phyloP scores from a whole-genome alignment of 2,113 vertebrate genomes.

The Pao palembangensis region DNA sequence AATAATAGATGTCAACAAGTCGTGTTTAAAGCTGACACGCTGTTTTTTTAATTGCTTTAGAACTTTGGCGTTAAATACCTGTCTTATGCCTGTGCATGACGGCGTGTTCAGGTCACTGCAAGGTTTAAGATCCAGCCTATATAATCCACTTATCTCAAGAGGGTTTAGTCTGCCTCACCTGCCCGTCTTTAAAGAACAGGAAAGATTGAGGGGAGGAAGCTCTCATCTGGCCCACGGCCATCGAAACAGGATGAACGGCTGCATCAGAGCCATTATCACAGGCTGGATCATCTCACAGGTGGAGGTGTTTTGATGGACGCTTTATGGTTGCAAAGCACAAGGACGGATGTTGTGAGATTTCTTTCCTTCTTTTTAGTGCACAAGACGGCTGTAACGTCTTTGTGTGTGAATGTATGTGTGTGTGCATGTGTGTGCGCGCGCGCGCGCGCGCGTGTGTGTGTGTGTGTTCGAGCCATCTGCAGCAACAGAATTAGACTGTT shows the following conservation, averaged over 20 bases:
- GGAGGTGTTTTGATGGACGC: slow-evolving; percentile 51
- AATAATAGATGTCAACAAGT: too few species aligned
- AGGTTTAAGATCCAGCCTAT: slow-evolving; percentile 47
- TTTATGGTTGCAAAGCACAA: slow-evolving; percentile 45
- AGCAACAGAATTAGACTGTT: slow-evolving; percentile 36
- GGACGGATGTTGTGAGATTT: slow-evolving; percentile 60
- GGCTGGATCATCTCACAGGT: slow-evolving; percentile 47
- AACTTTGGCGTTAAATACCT: slow-evolving; percentile 16
- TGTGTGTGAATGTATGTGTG: slow-evolving; percentile 12
- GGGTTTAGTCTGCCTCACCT: slow-evolving; percentile 61
- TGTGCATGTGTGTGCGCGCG: slow-evolving; percentile 9
- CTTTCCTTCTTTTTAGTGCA: slow-evolving; percentile 10
- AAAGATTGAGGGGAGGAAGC: slow-evolving; percentile 46
- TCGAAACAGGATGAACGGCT: slow-evolving; percentile 49
- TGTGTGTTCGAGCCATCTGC: slow-evolving; percentile 36
- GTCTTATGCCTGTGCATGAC: slow-evolving; percentile 16
- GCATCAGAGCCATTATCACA: slow-evolving; percentile 49
- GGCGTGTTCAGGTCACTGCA: slow-evolving; percentile 51
- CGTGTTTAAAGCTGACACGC: too few species aligned
- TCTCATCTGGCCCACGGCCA: slow-evolving; percentile 58
- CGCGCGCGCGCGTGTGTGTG: slow-evolving; percentile 12
- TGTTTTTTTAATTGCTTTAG: too few species aligned
- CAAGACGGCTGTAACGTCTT: neutral
- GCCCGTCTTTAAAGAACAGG: slow-evolving; percentile 54
- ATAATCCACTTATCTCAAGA: slow-evolving; percentile 71